phyloP scores from a whole-genome alignment of 2,113 vertebrate species.

The Apistogramma diplotaenia region DNA sequence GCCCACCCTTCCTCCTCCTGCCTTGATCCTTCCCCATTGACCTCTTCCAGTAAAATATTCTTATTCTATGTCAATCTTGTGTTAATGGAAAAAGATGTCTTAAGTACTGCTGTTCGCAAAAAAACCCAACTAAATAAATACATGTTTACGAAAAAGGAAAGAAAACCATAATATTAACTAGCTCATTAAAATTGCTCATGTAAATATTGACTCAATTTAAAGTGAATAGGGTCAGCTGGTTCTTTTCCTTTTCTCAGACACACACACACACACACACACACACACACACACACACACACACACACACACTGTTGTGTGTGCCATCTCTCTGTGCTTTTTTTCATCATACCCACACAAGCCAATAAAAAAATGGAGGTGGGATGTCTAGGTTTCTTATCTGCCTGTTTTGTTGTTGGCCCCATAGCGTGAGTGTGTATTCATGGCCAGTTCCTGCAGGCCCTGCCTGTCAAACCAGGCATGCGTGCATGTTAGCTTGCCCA shows the following conservation, averaged over 20 bases:
- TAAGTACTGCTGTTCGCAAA: background rate
- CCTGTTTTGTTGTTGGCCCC: conserved; percentile 65
- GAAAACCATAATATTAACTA: background rate
- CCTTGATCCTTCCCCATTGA: conserved; percentile 32
- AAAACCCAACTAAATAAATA: too few relatives aligned
- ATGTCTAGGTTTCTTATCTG: conserved; percentile 63
- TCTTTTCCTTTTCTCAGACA: background rate
- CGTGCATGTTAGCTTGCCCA: conserved; percentile 60
- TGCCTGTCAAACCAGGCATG: conserved; percentile 60
- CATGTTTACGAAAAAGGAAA: background rate
- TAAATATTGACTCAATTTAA: background rate
- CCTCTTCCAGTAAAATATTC: conserved; percentile 5
- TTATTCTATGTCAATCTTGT: background rate
- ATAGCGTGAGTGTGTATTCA: conserved; percentile 59
- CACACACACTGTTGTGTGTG: background rate
- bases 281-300: background rate
- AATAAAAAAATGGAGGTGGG: conserved; percentile 38
- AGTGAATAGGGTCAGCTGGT: background rate
- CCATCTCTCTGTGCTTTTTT: conserved; percentile 41
- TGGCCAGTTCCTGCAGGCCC: conserved; percentile 61
- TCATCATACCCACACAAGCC: conserved; percentile 24
- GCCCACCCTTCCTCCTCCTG: conserved; percentile 53
- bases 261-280: background rate
- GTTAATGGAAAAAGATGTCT: background rate
- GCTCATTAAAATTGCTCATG: background rate